These are phyloP conservation scores for Urocolius indicus DNA, from an alignment of 2,113 vertebrate species.

Conservation along the genomic window DNA sequence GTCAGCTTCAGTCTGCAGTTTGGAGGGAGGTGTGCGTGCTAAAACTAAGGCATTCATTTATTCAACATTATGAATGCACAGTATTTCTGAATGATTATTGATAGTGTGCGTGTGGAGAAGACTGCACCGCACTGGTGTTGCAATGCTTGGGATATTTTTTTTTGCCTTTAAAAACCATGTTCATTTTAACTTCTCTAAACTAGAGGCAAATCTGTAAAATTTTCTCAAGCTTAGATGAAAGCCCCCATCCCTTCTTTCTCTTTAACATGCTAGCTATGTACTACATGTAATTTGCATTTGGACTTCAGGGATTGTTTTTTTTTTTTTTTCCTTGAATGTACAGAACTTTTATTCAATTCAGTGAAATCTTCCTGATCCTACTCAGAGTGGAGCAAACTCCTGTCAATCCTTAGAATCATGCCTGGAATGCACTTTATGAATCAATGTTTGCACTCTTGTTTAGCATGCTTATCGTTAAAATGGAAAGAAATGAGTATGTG, in stretches of 20 bases:
- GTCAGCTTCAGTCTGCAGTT: background rate
- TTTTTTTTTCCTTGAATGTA: background rate
- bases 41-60: slow-evolving; percentile 19
- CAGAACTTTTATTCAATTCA: background rate
- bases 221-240: slow-evolving; percentile 1
- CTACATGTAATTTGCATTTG: background rate
- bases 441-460: background rate
- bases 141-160: background rate
- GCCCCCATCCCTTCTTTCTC: background rate
- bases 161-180: background rate
- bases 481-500: slow-evolving; percentile 5
- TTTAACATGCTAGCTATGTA: background rate
- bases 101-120: slow-evolving; percentile 56
- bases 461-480: background rate
- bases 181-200: background rate
- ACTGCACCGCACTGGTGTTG: slow-evolving; percentile 70
- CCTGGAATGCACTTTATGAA: slow-evolving; percentile 22
- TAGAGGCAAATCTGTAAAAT: background rate
- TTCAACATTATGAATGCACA: background rate
- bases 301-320: background rate
- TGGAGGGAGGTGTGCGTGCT: background rate
- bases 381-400: background rate
- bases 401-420: slow-evolving; percentile 13
- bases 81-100: background rate
- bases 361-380: background rate